Conservation (phyloP, 2,888 invertebrate genomes). For the Panzeria rudis region DNA sequence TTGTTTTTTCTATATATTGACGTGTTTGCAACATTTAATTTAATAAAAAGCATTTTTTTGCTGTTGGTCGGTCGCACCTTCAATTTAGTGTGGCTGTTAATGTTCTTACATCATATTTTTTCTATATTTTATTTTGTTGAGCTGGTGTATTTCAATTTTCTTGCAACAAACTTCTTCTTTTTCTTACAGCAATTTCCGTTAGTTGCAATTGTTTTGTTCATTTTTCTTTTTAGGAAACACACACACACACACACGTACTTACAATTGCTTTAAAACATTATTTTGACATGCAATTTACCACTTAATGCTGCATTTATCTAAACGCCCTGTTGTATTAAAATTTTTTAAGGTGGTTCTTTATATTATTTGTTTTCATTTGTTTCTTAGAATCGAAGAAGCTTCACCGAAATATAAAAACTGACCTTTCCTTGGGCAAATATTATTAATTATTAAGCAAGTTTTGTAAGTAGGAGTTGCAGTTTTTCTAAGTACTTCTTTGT, state of each 20-base stretch:
- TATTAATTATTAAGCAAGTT: slow-evolving; percentile 34
- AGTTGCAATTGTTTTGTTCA: slow-evolving; percentile 32
- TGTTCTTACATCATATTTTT: slow-evolving; percentile 65
- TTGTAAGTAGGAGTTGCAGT: slow-evolving; percentile 27
- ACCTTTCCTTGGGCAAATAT: slow-evolving; percentile 59
- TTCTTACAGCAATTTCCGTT: slow-evolving; percentile 68
- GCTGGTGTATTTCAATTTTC: slow-evolving; percentile 32
- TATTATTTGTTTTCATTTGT: slow-evolving; percentile 42
- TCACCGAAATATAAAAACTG: slow-evolving; percentile 35
- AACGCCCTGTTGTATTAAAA: slow-evolving; percentile 42
- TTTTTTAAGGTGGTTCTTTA: slow-evolving; percentile 54
- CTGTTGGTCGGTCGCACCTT: slow-evolving; percentile 71
- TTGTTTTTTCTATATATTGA: slow-evolving; percentile 42
- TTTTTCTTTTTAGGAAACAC: slow-evolving; percentile 14
- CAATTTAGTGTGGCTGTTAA: slow-evolving; percentile 53
- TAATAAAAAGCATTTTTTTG: slow-evolving; percentile 71
- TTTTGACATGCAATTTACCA: slow-evolving; percentile 70
- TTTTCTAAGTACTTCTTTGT: neutral
- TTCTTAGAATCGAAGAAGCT: slow-evolving; percentile 24
- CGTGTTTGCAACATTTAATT: slow-evolving; percentile 70
- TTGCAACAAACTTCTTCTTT: slow-evolving; percentile 35
- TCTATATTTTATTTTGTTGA: slow-evolving; percentile 10
- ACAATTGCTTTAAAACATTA: slow-evolving; percentile 40
- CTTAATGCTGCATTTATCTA: slow-evolving; percentile 64
- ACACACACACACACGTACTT: neutral